A percentile compares a stretch with the other conserved stretches of the same genome.
Conservation (phyloP, 2,888 invertebrate genomes). For the Metopia argyrocephala region DNA sequence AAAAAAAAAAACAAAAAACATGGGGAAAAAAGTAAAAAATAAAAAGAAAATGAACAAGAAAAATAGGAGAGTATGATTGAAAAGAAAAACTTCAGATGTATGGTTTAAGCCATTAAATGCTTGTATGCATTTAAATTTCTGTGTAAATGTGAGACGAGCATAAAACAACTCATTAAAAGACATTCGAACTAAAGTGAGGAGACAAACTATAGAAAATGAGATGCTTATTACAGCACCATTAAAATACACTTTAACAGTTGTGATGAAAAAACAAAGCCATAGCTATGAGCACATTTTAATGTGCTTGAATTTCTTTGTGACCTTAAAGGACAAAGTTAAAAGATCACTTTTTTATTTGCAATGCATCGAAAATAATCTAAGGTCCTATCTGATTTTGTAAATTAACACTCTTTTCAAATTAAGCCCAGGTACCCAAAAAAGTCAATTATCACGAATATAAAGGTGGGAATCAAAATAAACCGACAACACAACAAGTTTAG, state of each 20-base stretch:
- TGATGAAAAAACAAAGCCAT: background rate
- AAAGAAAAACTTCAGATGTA: background rate
- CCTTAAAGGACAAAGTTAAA: no score
- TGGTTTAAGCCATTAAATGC: slow-evolving; percentile 18
- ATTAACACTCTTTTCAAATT: no score
- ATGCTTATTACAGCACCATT: slow-evolving; percentile 32
- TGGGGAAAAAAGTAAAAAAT: background rate
- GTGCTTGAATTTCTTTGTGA: no score
- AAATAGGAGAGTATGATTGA: no score
- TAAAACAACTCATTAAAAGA: slow-evolving; percentile 53
- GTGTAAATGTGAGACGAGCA: background rate
- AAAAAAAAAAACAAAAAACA: background rate
- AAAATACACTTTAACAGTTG: slow-evolving; percentile 7
- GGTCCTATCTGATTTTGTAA: no score
- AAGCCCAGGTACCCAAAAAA: no score
- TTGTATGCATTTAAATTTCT: background rate
- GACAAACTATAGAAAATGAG: slow-evolving; percentile 33
- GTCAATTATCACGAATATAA: no score
- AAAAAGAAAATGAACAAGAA: background rate
- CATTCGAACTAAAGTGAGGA: background rate
- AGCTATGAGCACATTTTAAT: background rate
- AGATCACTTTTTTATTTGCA: no score
- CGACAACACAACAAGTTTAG: no score
- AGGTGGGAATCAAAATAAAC: no score
- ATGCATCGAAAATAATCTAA: no score